phyloP scores from a whole-genome alignment of 1,140 invertebrate genomes.

The Hylaeus volcanicus region DNA sequence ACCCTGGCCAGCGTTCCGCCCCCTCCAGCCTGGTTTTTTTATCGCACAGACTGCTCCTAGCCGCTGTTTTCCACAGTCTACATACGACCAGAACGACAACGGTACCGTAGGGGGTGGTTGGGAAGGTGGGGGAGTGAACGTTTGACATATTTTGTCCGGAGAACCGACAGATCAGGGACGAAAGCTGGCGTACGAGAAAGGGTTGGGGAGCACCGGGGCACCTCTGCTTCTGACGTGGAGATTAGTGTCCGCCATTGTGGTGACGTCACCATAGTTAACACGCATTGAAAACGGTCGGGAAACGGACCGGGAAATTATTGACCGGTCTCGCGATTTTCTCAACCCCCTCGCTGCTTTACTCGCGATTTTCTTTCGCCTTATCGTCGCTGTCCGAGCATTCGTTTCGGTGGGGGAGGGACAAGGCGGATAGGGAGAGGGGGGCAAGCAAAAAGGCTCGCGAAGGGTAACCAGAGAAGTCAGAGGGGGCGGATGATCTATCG shows the following conservation, averaged over 20 bases:
- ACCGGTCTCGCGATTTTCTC: constrained; percentile 34
- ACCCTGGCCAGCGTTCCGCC: background rate
- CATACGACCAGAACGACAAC: background rate
- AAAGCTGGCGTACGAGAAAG: constrained; percentile 56
- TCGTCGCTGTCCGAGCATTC: background rate
- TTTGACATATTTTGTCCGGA: constrained; percentile 80
- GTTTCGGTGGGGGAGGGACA: too few relatives aligned
- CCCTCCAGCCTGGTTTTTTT: background rate
- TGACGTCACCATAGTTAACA: constrained; percentile 80
- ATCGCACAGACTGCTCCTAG: background rate
- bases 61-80: constrained; percentile 22
- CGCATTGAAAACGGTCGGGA: constrained; percentile 73
- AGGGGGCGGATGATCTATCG: constrained; percentile 27
- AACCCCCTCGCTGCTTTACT: too few relatives aligned
- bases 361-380: background rate
- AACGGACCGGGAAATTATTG: constrained; percentile 65
- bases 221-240: constrained; percentile 80
- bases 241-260: constrained; percentile 81
- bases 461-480: too few relatives aligned
- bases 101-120: constrained; percentile 32
- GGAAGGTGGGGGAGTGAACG: constrained; percentile 52
- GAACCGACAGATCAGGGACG: constrained; percentile 79
- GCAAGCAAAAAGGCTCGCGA: too few relatives aligned
- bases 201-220: constrained; percentile 65
- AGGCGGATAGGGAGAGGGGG: too few relatives aligned